A percentile compares a stretch with the other conserved stretches of the same genome.
Conservation (phyloP, 2,797 vertebrate species). For the Crocidura indochinensis region DNA sequence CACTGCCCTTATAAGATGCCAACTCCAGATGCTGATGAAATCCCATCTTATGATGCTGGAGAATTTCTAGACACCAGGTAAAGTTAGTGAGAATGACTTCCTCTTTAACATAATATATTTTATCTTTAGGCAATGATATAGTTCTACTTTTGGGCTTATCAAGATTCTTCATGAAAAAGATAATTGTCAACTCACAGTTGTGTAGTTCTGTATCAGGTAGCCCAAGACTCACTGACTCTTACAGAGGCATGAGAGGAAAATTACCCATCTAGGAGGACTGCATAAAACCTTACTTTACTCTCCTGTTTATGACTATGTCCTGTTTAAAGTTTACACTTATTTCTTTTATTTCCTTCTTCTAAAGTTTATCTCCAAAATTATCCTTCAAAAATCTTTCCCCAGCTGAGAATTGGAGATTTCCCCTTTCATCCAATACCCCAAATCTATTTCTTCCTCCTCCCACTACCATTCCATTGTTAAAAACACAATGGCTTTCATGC, state of each 20-base stretch:
- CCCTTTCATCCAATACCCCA: background rate
- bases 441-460: background rate
- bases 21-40: background rate
- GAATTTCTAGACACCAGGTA: background rate
- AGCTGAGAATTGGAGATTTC: background rate
- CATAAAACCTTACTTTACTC: background rate
- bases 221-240: background rate
- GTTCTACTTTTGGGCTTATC: background rate
- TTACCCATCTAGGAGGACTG: fast-evolving
- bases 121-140: fast-evolving
- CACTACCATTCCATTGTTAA: background rate
- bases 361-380: too few species aligned
- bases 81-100: background rate
- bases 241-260: background rate
- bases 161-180: background rate
- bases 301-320: background rate
- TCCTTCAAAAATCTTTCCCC: background rate
- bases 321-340: background rate
- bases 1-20: background rate
- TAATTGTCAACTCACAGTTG: background rate
- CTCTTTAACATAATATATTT: background rate
- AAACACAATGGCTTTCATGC: background rate
- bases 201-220: background rate
- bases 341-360: too few species aligned
- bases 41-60: background rate